A percentile compares a stretch with the other conserved stretches of the same genome.
Evolutionary conservation across 1,140 invertebrate species (phyloP).

Genomic region (Rhyzopertha dominica): DNA sequence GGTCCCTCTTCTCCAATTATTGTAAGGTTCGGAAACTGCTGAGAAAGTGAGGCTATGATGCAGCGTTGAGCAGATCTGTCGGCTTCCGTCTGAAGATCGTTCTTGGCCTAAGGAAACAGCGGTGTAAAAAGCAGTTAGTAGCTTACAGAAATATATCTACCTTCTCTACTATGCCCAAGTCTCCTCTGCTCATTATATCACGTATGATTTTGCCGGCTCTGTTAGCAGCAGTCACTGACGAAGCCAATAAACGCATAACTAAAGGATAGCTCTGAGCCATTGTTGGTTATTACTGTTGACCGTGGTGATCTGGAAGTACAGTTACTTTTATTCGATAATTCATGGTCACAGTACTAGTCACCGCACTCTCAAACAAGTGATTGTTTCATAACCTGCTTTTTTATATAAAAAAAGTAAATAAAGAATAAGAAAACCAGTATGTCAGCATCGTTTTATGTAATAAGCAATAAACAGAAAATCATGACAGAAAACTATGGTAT

Average conservation of each 20-base stretch:
- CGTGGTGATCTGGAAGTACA: neutral
- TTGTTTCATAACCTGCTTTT: neutral
- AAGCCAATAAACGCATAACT: conserved; percentile 62
- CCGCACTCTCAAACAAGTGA: neutral
- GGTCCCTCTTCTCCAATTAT: conserved; percentile 92
- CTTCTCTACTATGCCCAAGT: conserved; percentile 88
- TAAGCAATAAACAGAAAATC: conserved; percentile 1
- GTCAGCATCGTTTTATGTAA: neutral
- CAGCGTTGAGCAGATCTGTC: conserved; percentile 90
- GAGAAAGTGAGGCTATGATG: conserved; percentile 80
- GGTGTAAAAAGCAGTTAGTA: neutral
- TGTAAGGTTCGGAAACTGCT: conserved; percentile 77
- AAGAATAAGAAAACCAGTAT: neutral
- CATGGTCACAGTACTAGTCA: neutral
- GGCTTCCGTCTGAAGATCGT: conserved; percentile 96
- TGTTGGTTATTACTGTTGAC: conserved; percentile 1
- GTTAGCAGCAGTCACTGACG: conserved; percentile 72
- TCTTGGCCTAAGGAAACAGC: conserved; percentile 61
- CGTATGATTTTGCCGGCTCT: conserved; percentile 85
- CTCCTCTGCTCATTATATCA: conserved; percentile 82
- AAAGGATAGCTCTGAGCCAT: conserved; percentile 59
- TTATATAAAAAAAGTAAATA: neutral
- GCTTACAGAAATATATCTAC: conserved; percentile 48
- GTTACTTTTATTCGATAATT: neutral
- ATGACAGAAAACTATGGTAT: too few species aligned